Percentiles rank a stretch among this genome's conserved stretches.
These are phyloP conservation scores for Anthophora plumipes DNA, from an alignment of 2,888 invertebrate species.

Conservation along the genomic window DNA sequence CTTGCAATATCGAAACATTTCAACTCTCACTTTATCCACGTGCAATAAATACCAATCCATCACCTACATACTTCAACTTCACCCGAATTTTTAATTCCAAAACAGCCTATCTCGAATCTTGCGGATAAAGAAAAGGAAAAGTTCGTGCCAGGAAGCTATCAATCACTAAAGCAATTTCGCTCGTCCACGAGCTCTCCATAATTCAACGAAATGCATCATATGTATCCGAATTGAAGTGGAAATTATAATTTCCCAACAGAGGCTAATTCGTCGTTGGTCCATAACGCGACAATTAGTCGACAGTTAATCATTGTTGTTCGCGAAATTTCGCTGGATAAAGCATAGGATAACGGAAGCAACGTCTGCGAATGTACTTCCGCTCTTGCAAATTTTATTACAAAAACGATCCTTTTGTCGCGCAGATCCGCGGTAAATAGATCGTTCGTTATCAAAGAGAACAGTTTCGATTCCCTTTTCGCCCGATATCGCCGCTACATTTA, in stretches of 20 bases:
- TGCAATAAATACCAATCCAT: too few species aligned
- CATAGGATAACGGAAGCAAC: not conserved
- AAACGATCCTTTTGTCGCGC: slow-evolving; percentile 10
- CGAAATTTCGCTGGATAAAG: slow-evolving; percentile 8
- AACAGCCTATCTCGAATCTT: too few species aligned
- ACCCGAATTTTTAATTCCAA: too few species aligned
- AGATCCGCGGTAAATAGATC: slow-evolving; percentile 24
- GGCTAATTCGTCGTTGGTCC: slow-evolving; percentile 25
- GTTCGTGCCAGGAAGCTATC: too few species aligned
- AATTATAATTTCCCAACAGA: slow-evolving; percentile 30
- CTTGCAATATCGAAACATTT: too few species aligned
- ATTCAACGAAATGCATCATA: not conserved
- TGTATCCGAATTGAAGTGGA: not conserved
- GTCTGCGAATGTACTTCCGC: not conserved
- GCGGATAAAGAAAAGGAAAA: too few species aligned
- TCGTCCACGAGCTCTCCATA: not conserved
- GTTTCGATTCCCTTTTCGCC: slow-evolving; percentile 30
- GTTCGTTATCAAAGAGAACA: slow-evolving; percentile 35
- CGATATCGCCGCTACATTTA: slow-evolving; percentile 10
- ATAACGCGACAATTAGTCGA: slow-evolving; percentile 26
- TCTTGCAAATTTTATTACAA: slow-evolving; percentile 15
- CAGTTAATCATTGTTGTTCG: slow-evolving; percentile 32
- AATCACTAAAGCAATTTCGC: not conserved
- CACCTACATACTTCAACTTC: too few species aligned
- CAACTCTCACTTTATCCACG: too few species aligned